Percentiles rank a stretch among this genome's conserved stretches.
These are phyloP conservation scores for Halcyon badia DNA, from an alignment of 2,797 vertebrate genomes.

Conservation along the genomic window DNA sequence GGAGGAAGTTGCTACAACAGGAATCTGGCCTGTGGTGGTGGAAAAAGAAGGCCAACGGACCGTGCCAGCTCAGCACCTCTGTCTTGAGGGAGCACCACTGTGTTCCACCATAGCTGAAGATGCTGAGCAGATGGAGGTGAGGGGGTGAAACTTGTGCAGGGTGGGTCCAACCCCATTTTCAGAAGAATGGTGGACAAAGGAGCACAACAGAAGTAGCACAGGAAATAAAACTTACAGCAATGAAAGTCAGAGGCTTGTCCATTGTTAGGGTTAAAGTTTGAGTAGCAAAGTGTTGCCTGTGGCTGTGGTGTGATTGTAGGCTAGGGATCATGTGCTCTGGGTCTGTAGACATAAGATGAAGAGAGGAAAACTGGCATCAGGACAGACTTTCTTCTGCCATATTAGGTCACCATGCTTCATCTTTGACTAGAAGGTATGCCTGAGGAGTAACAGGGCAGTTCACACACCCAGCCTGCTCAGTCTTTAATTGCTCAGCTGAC, in stretches of 20 bases:
- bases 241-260: neutral
- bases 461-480: neutral
- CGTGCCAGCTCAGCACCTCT: neutral
- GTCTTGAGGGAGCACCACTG: neutral
- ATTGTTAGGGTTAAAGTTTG: neutral
- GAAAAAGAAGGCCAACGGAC: fast-evolving
- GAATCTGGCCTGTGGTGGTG: neutral
- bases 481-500: neutral
- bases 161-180: neutral
- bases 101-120: neutral
- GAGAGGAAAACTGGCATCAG: neutral
- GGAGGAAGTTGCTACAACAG: neutral
- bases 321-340: neutral
- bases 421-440: neutral
- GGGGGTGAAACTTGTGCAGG: neutral
- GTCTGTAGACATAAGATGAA: neutral
- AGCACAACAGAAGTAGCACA: neutral
- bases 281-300: neutral
- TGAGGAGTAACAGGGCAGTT: neutral
- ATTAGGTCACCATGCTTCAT: neutral
- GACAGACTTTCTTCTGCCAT: neutral
- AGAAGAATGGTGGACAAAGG: neutral
- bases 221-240: neutral
- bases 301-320: neutral
- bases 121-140: neutral